phyloP scores from a whole-genome alignment of 2,113 vertebrate species.

The Nothocercus julius region DNA sequence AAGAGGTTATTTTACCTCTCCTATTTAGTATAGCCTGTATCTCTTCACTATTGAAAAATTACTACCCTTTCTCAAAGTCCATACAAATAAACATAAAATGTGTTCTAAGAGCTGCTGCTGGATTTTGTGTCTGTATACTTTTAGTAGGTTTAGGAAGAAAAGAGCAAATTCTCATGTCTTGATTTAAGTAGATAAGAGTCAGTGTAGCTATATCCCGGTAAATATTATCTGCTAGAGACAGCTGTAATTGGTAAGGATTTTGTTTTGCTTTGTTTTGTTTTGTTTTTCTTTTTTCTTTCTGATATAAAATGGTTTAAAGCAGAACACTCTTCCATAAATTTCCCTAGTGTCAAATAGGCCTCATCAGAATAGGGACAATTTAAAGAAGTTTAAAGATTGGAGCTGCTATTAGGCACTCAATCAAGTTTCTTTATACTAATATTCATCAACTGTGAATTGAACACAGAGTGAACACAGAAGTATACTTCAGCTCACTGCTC shows the following conservation, averaged over 20 bases:
- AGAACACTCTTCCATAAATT: neutral
- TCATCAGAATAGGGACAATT: neutral
- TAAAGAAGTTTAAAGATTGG: neutral
- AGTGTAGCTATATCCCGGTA: neutral
- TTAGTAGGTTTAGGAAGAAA: neutral
- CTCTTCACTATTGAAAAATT: neutral
- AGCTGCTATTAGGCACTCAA: neutral
- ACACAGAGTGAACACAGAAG: neutral
- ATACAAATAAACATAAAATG: neutral
- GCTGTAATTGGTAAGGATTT: neutral
- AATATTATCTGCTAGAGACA: neutral
- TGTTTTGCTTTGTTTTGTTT: no score
- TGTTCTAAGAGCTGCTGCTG: neutral
- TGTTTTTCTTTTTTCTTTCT: neutral
- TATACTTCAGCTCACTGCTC: slow-evolving; percentile 8
- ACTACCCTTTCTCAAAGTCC: neutral
- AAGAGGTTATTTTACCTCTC: neutral
- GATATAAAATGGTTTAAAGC: neutral
- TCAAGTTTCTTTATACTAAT: neutral
- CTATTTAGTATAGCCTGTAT: neutral
- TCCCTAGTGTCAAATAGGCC: neutral
- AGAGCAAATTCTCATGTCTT: slow-evolving; percentile 2
- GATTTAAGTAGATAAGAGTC: neutral
- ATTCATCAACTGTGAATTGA: neutral
- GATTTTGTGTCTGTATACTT: neutral